A percentile compares a stretch with the other conserved stretches of the same genome.
These are phyloP conservation scores for Crax fasciolata DNA, from an alignment of 2,797 vertebrate species.

Conservation along the genomic window DNA sequence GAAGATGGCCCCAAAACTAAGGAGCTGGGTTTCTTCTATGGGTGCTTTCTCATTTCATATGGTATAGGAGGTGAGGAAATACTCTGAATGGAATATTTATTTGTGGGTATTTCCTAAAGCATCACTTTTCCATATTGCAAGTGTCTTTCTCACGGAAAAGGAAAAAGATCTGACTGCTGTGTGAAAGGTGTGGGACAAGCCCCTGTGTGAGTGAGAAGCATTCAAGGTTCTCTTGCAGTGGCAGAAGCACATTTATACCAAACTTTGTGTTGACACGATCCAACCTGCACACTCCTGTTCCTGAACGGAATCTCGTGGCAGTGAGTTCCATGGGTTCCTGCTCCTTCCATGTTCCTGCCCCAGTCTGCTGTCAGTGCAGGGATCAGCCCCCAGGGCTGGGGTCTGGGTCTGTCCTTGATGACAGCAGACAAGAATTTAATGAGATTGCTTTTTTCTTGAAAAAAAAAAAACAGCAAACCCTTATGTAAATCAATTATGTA, in stretches of 20 bases:
- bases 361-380: neutral
- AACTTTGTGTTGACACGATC: neutral
- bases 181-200: neutral
- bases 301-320: fast-evolving
- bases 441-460: neutral
- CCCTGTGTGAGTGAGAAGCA: neutral
- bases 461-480: neutral
- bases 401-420: neutral
- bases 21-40: neutral
- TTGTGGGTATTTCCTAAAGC: neutral
- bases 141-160: neutral
- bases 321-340: neutral
- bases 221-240: neutral
- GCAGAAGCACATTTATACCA: neutral
- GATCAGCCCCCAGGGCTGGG: neutral
- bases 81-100: fast-evolving
- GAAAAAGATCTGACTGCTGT: neutral
- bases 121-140: neutral
- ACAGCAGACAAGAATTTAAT: neutral
- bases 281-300: neutral
- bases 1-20: neutral
- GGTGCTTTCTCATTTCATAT: fast-evolving
- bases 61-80: neutral
- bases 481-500: constrained; percentile 23
- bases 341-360: neutral